These are phyloP conservation scores for Drosophila borealis DNA, from an alignment of 2,888 invertebrate genomes.

Conservation along the genomic window DNA sequence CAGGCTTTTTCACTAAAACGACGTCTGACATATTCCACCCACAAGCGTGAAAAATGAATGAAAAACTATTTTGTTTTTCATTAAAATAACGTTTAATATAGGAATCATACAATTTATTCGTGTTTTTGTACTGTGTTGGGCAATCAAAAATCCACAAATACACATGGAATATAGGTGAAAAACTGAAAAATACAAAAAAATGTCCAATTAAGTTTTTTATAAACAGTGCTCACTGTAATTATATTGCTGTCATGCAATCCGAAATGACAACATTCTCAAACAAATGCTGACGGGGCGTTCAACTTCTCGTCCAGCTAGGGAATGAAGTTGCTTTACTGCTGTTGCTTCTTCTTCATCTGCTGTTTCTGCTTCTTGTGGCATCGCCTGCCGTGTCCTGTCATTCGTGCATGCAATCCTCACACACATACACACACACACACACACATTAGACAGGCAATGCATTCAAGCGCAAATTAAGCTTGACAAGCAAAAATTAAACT, in stretches of 20 bases:
- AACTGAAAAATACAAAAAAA: background rate
- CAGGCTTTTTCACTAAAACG: too few relatives aligned
- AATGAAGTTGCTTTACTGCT: slow-evolving; percentile 38
- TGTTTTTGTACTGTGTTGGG: too few relatives aligned
- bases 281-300: slow-evolving; percentile 56
- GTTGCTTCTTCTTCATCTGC: slow-evolving; percentile 19
- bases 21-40: too few relatives aligned
- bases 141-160: too few relatives aligned
- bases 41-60: too few relatives aligned
- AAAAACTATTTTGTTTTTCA: too few relatives aligned
- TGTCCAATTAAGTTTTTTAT: background rate
- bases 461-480: slow-evolving; percentile 80
- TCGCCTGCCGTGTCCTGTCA: slow-evolving; percentile 56
- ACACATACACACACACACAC: slow-evolving; percentile 30
- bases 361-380: slow-evolving; percentile 43
- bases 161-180: too few relatives aligned
- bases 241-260: slow-evolving; percentile 46
- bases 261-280: slow-evolving; percentile 49
- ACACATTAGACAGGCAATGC: slow-evolving; percentile 48
- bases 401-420: slow-evolving; percentile 64
- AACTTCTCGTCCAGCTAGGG: slow-evolving; percentile 30
- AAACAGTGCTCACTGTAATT: slow-evolving; percentile 44
- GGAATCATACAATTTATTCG: too few relatives aligned
- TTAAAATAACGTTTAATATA: too few relatives aligned
- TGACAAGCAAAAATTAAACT: slow-evolving; percentile 81